Base-by-base conservation (phyloP, 2,888 invertebrate species). In the Erebia aethiops region DNA sequence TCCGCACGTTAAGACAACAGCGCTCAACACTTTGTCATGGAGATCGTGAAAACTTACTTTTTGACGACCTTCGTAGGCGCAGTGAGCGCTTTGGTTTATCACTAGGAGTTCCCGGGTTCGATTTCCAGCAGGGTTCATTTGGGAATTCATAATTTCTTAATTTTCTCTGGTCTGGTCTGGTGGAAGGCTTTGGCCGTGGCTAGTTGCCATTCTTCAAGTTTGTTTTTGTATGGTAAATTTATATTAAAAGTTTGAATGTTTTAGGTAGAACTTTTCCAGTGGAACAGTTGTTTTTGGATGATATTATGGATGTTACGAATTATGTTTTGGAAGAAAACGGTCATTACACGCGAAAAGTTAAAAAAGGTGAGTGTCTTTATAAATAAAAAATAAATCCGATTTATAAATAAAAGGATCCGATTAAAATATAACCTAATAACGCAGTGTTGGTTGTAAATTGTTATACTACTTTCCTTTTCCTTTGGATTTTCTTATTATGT, bases 241-340 rank as follows among this genome's bases (percentile, higher is more conserved):
- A 16, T 41, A n/a, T 21, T 41, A 18, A 43, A 51, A 51, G 5
- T 43, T 21, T 43, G 11, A 13, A 56, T 21, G 18, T 88, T 87
- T 77, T 74, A 93, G 93, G 97, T 14, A 92, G 97, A 81, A 98
- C 98, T 0, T 98, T 96, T 84, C 97, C 98, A 0, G 98, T 98
- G 0, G 95, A 96, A 77, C 97, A 97, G 83, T 90, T 95, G 54
- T 97, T 96, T 82, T 90, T 98, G 58, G 98, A 98, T 88, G 97
- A 98, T 80, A 95, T 97, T 57, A 87, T 98, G 79, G 97, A 97
- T 78, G 86, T 89, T 54, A 88, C 91, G 0, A 84, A 90, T 72
- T 94, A 91, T 75, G 88, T 93, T 41, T 76, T 93, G 71, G 93
- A 94, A 83, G 93, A 93, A 83, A 92, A 93, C 75, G 92, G 93